Conservation (phyloP, 2,797 vertebrate genomes). For the Acanthopagrus latus region DNA sequence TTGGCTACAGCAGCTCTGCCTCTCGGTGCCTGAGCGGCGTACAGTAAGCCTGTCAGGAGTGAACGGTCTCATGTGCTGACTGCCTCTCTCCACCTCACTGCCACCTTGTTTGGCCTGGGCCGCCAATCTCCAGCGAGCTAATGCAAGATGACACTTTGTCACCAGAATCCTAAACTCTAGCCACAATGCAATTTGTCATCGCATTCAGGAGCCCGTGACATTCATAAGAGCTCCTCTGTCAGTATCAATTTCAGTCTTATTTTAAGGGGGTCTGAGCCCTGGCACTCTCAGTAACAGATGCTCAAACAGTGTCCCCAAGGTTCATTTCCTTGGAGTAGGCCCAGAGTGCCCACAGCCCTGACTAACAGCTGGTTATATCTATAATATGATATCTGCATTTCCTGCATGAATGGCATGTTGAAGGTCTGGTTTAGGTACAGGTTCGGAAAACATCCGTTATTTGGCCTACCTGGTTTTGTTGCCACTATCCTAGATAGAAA, state of each 20-base stretch:
- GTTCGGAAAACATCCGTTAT: too few species aligned
- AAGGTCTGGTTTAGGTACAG: not conserved
- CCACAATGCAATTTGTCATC: slow-evolving; percentile 80
- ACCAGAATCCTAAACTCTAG: slow-evolving; percentile 79
- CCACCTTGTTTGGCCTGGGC: slow-evolving; percentile 80
- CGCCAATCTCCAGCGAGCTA: slow-evolving; percentile 79
- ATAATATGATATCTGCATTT: slow-evolving; percentile 26
- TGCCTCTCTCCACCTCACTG: slow-evolving; percentile 71
- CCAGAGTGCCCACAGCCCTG: slow-evolving; percentile 17
- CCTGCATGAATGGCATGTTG: not conserved
- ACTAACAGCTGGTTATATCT: slow-evolving; percentile 49
- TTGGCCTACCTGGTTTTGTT: too few species aligned
- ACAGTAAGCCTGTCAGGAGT: slow-evolving; percentile 50
- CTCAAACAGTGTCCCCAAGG: slow-evolving; percentile 62
- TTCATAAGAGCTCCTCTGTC: slow-evolving; percentile 80
- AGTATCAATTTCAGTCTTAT: slow-evolving; percentile 76
- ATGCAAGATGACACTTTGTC: slow-evolving; percentile 81
- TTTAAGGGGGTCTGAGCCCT: slow-evolving; percentile 63
- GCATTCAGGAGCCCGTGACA: slow-evolving; percentile 73
- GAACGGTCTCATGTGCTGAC: slow-evolving; percentile 58
- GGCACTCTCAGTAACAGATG: slow-evolving; percentile 67
- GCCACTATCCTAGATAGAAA: too few species aligned
- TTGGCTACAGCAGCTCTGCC: slow-evolving; percentile 40
- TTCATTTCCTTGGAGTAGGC: slow-evolving; percentile 44
- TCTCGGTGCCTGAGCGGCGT: slow-evolving; percentile 31